Percentiles rank a stretch among this genome's conserved stretches.
phyloP scores from a whole-genome alignment of 2,888 invertebrate genomes.

The Spodoptera littoralis region DNA sequence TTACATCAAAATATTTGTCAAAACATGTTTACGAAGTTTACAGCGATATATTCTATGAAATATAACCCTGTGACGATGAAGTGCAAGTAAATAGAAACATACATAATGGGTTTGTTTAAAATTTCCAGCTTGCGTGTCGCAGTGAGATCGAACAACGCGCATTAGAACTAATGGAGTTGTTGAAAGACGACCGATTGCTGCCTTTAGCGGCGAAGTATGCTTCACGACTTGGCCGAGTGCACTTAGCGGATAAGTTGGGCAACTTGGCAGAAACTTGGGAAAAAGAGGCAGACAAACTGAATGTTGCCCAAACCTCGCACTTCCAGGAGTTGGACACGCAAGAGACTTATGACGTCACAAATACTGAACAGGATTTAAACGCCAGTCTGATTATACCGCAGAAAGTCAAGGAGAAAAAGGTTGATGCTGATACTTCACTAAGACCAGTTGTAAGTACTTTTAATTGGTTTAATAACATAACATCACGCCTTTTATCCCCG shows the following conservation, averaged over 20 bases:
- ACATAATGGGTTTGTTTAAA: too few relatives aligned
- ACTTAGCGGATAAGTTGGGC: conserved; percentile 93
- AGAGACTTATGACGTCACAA: conserved; percentile 80
- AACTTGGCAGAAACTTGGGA: conserved; percentile 87
- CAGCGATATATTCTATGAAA: neutral
- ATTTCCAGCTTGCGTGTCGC: conserved; percentile 93
- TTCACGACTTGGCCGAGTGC: conserved; percentile 92
- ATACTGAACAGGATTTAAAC: conserved; percentile 75
- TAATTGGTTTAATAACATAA: too few relatives aligned
- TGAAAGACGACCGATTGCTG: conserved; percentile 93
- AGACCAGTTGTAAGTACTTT: conserved; percentile 79
- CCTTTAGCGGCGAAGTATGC: conserved; percentile 97
- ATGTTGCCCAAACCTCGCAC: conserved; percentile 74
- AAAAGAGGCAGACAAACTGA: conserved; percentile 69
- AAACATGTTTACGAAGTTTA: conserved; percentile 32
- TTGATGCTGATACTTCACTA: conserved; percentile 72
- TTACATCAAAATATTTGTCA: neutral
- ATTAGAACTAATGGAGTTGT: conserved; percentile 94
- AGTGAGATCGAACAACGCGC: conserved; percentile 95
- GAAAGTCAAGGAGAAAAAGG: conserved; percentile 75
- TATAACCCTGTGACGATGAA: too few relatives aligned
- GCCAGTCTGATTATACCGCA: conserved; percentile 83
- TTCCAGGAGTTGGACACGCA: conserved; percentile 78
- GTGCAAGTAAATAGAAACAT: too few relatives aligned
- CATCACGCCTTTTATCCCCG: too few relatives aligned